Percentiles rank a stretch among this genome's conserved stretches.
Conservation (phyloP, 2,113 vertebrate genomes). For the Notothenia coriiceps region DNA sequence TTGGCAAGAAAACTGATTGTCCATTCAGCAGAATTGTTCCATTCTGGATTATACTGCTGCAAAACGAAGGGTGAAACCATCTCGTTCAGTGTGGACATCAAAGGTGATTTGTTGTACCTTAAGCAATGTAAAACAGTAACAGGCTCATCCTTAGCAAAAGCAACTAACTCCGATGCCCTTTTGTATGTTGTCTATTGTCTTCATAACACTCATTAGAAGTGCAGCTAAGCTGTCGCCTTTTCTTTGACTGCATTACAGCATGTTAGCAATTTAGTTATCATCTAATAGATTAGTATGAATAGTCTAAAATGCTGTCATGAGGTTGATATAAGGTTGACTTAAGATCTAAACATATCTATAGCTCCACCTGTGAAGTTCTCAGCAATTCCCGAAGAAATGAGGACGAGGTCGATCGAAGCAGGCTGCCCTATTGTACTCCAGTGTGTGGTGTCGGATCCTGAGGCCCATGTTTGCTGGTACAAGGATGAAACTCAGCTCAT, state of each 20-base stretch:
- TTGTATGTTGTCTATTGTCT: constrained; percentile 46
- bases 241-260: constrained; percentile 48
- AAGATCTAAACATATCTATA: constrained; percentile 82
- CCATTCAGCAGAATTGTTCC: constrained; percentile 78
- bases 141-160: constrained; percentile 46
- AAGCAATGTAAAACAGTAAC: constrained; percentile 55
- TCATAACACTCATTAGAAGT: constrained; percentile 38
- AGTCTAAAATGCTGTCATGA: constrained; percentile 41
- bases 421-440: constrained; percentile 80
- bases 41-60: constrained; percentile 86
- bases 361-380: constrained; percentile 85
- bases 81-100: constrained; percentile 84
- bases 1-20: constrained; percentile 73
- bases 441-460: constrained; percentile 81
- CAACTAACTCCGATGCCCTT: constrained; percentile 54
- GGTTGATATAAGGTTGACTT: constrained; percentile 62
- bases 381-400: constrained; percentile 79
- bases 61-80: constrained; percentile 83
- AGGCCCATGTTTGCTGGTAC: constrained; percentile 81
- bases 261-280: constrained; percentile 42
- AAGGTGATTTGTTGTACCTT: constrained; percentile 81
- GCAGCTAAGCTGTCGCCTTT: constrained; percentile 29
- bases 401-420: constrained; percentile 76
- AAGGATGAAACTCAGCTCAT: constrained; percentile 80
- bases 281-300: constrained; percentile 38